Evolutionary conservation across 2,888 invertebrate species (phyloP).

Genomic region (Branchellion lobata): DNA sequence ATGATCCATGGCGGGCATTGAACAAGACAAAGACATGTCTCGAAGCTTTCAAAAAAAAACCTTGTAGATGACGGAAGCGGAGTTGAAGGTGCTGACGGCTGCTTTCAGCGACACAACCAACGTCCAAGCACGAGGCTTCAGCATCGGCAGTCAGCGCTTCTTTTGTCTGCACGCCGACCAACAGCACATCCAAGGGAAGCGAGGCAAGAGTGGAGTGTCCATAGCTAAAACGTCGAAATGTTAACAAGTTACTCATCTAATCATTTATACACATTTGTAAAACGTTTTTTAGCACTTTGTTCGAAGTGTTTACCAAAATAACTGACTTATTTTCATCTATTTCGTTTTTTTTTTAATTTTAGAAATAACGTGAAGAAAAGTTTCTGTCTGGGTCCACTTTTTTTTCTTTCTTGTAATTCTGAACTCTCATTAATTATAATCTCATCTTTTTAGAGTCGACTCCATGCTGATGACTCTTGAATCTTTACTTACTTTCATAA

Average conservation of each 20-base stretch:
- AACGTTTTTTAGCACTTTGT: too few relatives aligned
- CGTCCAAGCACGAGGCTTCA: slow-evolving; percentile 38
- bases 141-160: slow-evolving; percentile 35
- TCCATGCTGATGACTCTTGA: too few relatives aligned
- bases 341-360: background rate
- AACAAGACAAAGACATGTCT: too few relatives aligned
- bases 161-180: slow-evolving; percentile 42
- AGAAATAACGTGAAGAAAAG: background rate
- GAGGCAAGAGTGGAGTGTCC: slow-evolving; percentile 39
- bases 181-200: slow-evolving; percentile 39
- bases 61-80: too few relatives aligned
- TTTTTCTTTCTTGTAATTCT: too few relatives aligned
- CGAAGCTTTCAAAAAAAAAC: too few relatives aligned
- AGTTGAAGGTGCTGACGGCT: slow-evolving; percentile 29
- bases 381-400: too few relatives aligned
- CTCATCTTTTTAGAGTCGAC: too few relatives aligned
- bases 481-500: too few relatives aligned
- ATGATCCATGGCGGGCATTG: too few relatives aligned
- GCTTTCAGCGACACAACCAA: slow-evolving; percentile 33
- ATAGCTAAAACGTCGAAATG: slow-evolving; percentile 43
- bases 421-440: too few relatives aligned
- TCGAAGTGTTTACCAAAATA: too few relatives aligned
- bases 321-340: background rate
- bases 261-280: background rate
- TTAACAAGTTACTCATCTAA: background rate